A percentile compares a stretch with the other conserved stretches of the same genome.
Conservation (phyloP, 2,113 vertebrate species). For the Hyla sarda region DNA sequence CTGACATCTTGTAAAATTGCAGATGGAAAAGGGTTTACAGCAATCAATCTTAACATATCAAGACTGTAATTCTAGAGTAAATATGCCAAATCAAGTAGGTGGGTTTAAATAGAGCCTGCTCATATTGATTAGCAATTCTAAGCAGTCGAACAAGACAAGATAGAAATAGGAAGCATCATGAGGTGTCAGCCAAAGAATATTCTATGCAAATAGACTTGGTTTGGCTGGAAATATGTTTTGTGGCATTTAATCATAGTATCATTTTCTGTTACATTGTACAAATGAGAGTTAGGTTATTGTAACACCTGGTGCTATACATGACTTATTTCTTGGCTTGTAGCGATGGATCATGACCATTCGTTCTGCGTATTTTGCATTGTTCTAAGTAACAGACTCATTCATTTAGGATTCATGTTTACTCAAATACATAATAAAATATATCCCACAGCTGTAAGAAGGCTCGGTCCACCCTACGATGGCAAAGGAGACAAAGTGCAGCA, state of each 20-base stretch:
- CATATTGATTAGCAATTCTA: constrained; percentile 50
- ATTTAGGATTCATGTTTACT: neutral
- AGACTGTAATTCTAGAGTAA: constrained; percentile 47
- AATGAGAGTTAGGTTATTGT: constrained; percentile 7
- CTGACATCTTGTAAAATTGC: constrained; percentile 51
- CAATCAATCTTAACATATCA: constrained; percentile 55
- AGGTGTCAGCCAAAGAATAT: constrained; percentile 33
- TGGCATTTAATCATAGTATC: constrained; percentile 17
- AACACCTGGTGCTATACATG: constrained; percentile 2
- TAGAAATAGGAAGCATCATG: constrained; percentile 20
- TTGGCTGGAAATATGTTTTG: constrained; percentile 21
- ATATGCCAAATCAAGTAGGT: constrained; percentile 56
- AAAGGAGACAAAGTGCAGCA: too few relatives aligned
- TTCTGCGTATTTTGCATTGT: neutral
- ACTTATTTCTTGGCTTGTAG: constrained; percentile 2
- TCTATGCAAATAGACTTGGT: neutral
- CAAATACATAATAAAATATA: neutral
- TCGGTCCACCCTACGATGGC: too few relatives aligned
- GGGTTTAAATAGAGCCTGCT: constrained; percentile 41
- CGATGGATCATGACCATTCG: neutral
- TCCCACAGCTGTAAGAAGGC: neutral
- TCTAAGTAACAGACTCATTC: neutral
- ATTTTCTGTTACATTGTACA: constrained; percentile 29
- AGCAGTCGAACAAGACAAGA: constrained; percentile 34
- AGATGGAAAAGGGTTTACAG: constrained; percentile 51